Evolutionary conservation across 2,113 vertebrate genomes (phyloP).

Genomic region (Cinclus cinclus): DNA sequence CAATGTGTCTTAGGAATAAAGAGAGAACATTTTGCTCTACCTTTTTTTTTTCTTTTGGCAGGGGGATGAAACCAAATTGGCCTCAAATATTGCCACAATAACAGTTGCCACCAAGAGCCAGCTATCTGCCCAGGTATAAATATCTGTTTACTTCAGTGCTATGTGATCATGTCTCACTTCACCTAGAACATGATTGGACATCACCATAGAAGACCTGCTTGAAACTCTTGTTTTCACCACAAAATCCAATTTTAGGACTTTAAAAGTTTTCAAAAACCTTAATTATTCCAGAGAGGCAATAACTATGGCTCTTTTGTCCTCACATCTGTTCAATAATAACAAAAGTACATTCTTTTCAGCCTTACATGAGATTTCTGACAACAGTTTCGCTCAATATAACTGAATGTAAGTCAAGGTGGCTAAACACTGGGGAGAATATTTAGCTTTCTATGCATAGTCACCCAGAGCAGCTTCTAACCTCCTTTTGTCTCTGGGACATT

Average conservation of each 20-base stretch:
- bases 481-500: neutral
- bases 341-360: neutral
- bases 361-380: neutral
- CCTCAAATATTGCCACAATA: neutral
- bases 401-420: neutral
- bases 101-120: neutral
- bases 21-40: neutral
- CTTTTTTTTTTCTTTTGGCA: neutral
- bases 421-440: neutral
- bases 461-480: neutral
- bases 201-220: neutral
- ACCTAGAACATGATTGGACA: neutral
- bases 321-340: neutral
- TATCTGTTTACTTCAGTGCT: neutral
- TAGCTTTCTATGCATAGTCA: neutral
- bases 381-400: neutral
- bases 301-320: neutral
- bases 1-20: conserved; percentile 41
- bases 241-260: neutral
- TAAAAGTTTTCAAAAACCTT: neutral
- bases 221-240: neutral
- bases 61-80: neutral
- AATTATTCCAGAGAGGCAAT: neutral
- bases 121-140: neutral
- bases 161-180: fast-evolving